Evolutionary conservation across 2,888 invertebrate species (phyloP), one percentile per base, ranked within the genome.

Genomic region (Apotomis capreana): DNA sequence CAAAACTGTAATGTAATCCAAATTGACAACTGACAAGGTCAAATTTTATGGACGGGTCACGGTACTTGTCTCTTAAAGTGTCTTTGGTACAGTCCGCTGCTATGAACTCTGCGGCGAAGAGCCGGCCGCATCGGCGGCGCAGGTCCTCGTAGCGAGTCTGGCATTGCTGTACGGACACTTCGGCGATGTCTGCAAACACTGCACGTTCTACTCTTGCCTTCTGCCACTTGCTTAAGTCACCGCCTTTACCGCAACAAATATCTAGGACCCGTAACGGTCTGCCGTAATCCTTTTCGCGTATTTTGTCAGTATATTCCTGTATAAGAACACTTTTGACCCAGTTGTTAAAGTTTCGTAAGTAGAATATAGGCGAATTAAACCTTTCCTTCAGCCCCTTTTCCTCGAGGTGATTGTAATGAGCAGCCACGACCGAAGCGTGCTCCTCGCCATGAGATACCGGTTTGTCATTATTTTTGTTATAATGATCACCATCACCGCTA

Each of bases 251-350:
- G 86, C 99, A 99, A 80, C 99, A 98, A 94, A 99, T 96, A 87
- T 99, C 99, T 68, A 99, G 91, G 0, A 98, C 97, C 73, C 95
- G 94, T 46, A 97, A 80, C 0, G 95, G 94, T 68, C 94, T 94
- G n/a, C 96, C 96, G 76, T 95, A 94, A 75, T 95, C 95, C 80
- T 95, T 95, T 77, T 94, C 94, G 81, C 94, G 95, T 60, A 95
- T 94, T 87, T 95, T 95, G 76, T 92, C 95, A 80, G 95, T 91
- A 88, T 96, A 96, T 90, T 97, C 95, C 94, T 97, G 96, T 80
- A 99, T 99, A 0, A 99, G 94, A 94, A 98, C 97, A 88, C 98
- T 97, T 92, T 99, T 99, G 12, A 99, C 96, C 99, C 99, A 99
- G 88, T 99, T 99, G 88, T 99, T 99, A 85, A 99, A 99, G 90